Conservation (phyloP, 1,140 invertebrate species). For the Wasmannia auropunctata region DNA sequence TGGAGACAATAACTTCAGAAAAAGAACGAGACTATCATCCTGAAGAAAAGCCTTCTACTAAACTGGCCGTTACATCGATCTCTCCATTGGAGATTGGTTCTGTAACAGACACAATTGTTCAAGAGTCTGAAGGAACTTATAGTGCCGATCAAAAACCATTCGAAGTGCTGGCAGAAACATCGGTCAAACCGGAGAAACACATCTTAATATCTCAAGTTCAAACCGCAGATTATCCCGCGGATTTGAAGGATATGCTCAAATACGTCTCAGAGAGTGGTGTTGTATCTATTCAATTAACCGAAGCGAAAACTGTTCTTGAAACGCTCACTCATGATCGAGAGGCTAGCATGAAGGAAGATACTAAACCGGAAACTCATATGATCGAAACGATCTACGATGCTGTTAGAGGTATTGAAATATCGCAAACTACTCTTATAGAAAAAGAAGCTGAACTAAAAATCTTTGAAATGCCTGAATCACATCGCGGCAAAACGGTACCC, state of each 20-base stretch:
- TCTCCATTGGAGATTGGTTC: conserved; percentile 86
- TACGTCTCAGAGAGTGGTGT: conserved; percentile 86
- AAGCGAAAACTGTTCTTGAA: conserved; percentile 87
- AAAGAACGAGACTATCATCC: conserved; percentile 86
- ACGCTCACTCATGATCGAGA: conserved; percentile 86
- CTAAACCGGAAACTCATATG: conserved; percentile 78
- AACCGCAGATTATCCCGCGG: conserved; percentile 85
- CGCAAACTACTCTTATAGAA: conserved; percentile 86
- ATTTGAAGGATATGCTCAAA: conserved; percentile 85
- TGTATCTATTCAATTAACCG: conserved; percentile 83
- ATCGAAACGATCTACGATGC: conserved; percentile 81
- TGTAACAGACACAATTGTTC: conserved; percentile 84
- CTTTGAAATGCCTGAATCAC: conserved; percentile 85
- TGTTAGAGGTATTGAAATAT: conserved; percentile 85
- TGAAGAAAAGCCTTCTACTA: conserved; percentile 81
- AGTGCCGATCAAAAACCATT: conserved; percentile 81
- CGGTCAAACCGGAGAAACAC: conserved; percentile 85
- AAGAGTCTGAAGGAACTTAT: conserved; percentile 87
- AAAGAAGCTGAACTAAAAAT: conserved; percentile 86
- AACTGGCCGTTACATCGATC: conserved; percentile 85
- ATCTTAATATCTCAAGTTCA: conserved; percentile 86
- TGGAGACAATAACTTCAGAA: conserved; percentile 87
- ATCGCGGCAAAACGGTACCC: conserved; percentile 85
- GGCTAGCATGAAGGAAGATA: conserved; percentile 77
- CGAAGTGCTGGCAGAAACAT: conserved; percentile 84